These are phyloP conservation scores for Epinotia demarniana DNA, from an alignment of 2,888 invertebrate species.

Conservation along the genomic window DNA sequence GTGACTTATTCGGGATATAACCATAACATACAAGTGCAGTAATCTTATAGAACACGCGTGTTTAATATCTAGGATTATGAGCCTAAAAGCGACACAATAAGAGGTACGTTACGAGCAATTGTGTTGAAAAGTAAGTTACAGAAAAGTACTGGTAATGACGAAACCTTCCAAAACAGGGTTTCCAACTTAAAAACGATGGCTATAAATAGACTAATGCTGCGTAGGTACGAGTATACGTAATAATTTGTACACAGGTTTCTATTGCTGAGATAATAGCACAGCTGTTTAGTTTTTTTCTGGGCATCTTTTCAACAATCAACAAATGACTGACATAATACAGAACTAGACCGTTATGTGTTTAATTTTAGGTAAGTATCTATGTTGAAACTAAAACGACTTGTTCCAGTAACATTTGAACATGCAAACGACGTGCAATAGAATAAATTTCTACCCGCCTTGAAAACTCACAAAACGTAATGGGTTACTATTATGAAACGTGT, in stretches of 20 bases:
- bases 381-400: conserved; percentile 20
- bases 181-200: neutral
- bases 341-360: neutral
- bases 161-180: neutral
- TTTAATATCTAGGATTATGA: too few species aligned
- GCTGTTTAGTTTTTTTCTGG: neutral
- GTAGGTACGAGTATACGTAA: neutral
- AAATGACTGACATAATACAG: neutral
- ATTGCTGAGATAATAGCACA: neutral
- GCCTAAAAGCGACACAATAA: too few species aligned
- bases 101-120: too few species aligned
- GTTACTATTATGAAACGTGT: conserved; percentile 53
- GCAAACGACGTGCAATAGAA: conserved; percentile 50
- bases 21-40: too few species aligned
- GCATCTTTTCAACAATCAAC: conserved; percentile 7
- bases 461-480: conserved; percentile 55
- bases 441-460: conserved; percentile 59
- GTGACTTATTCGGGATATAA: too few species aligned
- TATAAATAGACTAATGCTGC: neutral
- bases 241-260: neutral
- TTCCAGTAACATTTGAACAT: conserved; percentile 19
- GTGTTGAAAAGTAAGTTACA: too few species aligned
- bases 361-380: neutral
- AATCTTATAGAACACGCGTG: too few species aligned
- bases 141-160: neutral